Percentiles rank a stretch among this genome's conserved stretches.
These are phyloP conservation scores for Meloe dianella DNA, from an alignment of 2,888 invertebrate species.

Conservation along the genomic window DNA sequence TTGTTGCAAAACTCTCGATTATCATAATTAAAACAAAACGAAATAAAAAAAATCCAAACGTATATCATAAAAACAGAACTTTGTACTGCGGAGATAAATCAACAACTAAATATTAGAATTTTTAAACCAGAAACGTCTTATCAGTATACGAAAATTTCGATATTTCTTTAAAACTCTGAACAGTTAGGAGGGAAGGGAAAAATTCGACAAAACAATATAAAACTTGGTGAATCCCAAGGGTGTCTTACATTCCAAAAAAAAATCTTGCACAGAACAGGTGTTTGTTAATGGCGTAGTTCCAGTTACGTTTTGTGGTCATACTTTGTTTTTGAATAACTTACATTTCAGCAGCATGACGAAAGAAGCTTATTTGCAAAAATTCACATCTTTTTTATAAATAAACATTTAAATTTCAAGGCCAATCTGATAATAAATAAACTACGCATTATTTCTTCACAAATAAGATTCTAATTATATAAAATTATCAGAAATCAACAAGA, in stretches of 20 bases:
- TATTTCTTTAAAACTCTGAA: not conserved
- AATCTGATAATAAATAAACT: not conserved
- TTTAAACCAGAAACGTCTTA: not conserved
- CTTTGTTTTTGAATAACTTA: not conserved
- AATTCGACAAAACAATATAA: no score
- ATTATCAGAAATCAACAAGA: not conserved
- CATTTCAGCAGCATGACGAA: constrained; percentile 1
- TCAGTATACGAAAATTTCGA: not conserved
- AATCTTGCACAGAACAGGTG: not conserved
- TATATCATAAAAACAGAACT: not conserved
- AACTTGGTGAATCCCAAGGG: not conserved
- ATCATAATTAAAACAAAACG: not conserved
- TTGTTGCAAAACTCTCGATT: not conserved
- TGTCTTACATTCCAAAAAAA: not conserved
- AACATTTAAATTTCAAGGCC: not conserved
- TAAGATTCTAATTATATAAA: not conserved
- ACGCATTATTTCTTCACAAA: not conserved
- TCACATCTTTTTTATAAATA: not conserved
- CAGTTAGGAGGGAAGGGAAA: no score
- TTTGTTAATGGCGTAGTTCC: not conserved
- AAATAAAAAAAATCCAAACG: not conserved
- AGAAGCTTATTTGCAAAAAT: not conserved
- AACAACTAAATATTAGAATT: not conserved
- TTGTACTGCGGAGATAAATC: not conserved
- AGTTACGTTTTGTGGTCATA: not conserved